Percentiles rank a stretch among this genome's conserved stretches.
Evolutionary conservation across 2,888 invertebrate species (phyloP).

Genomic region (Abscondita cerata): DNA sequence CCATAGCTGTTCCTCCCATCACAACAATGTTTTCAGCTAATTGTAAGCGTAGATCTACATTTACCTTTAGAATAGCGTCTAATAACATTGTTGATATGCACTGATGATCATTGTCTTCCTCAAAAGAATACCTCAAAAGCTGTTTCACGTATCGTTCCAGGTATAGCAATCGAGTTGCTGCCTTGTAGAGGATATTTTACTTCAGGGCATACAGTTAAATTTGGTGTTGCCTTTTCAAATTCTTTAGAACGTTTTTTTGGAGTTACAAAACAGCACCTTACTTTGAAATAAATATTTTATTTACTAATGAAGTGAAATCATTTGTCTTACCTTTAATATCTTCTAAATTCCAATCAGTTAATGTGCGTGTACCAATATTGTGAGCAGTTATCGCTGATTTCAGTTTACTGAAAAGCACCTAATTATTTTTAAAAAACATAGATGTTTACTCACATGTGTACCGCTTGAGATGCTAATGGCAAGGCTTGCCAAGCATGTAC

Average conservation of each 20-base stretch:
- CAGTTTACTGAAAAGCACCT: slow-evolving; percentile 52
- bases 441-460: slow-evolving; percentile 67
- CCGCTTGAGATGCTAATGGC: slow-evolving; percentile 76
- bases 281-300: slow-evolving; percentile 55
- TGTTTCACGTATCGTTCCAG: slow-evolving; percentile 77
- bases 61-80: slow-evolving; percentile 81
- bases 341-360: slow-evolving; percentile 69
- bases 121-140: slow-evolving; percentile 87
- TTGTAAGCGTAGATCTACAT: slow-evolving; percentile 79
- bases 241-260: slow-evolving; percentile 71
- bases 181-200: slow-evolving; percentile 73
- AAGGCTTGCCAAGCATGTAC: slow-evolving; percentile 84
- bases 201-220: slow-evolving; percentile 63
- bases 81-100: slow-evolving; percentile 86
- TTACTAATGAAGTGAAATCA: not conserved
- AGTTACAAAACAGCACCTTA: slow-evolving; percentile 89
- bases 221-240: slow-evolving; percentile 59
- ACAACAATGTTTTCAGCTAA: slow-evolving; percentile 86
- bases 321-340: slow-evolving; percentile 70
- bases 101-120: slow-evolving; percentile 81
- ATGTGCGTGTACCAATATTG: slow-evolving; percentile 58
- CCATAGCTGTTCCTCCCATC: slow-evolving; percentile 85
- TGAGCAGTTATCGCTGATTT: slow-evolving; percentile 58
- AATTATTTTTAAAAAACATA: not conserved
- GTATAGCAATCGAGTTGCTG: slow-evolving; percentile 67